These are phyloP conservation scores for Heteronetta atricapilla DNA, from an alignment of 2,113 vertebrate genomes.

Conservation along the genomic window DNA sequence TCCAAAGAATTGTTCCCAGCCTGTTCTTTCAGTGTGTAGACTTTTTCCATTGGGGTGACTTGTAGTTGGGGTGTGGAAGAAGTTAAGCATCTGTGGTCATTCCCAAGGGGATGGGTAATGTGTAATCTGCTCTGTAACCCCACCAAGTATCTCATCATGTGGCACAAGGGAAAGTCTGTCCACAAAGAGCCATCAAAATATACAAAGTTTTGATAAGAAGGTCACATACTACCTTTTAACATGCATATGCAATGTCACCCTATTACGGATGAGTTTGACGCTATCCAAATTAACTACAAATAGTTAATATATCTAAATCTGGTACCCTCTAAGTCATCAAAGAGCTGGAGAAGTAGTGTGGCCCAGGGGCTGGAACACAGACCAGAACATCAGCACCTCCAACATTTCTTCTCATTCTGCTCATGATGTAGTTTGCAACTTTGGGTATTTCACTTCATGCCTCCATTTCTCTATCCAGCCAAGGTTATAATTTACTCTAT, in stretches of 20 bases:
- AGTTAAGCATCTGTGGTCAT: not conserved
- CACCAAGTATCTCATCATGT: fast-evolving
- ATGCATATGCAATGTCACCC: not conserved
- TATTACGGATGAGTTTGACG: not conserved
- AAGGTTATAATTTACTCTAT: not conserved
- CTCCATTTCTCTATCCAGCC: not conserved
- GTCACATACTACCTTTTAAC: not conserved
- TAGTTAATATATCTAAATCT: not conserved
- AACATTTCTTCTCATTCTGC: not conserved
- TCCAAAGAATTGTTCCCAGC: not conserved
- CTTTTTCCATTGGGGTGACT: not conserved
- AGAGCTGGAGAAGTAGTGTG: not conserved
- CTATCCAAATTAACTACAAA: not conserved
- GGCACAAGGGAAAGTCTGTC: not conserved
- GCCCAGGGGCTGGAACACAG: not conserved
- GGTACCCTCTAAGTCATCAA: not conserved
- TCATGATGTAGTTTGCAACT: not conserved
- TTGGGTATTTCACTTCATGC: not conserved
- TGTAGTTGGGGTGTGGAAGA: not conserved
- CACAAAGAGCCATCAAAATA: not conserved
- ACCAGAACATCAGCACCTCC: not conserved
- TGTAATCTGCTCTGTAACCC: not conserved
- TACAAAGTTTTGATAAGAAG: not conserved
- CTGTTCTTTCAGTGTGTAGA: not conserved
- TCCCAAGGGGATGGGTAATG: not conserved